Conservation (phyloP, 2,113 vertebrate genomes). For the Phrynosoma blainvillii region DNA sequence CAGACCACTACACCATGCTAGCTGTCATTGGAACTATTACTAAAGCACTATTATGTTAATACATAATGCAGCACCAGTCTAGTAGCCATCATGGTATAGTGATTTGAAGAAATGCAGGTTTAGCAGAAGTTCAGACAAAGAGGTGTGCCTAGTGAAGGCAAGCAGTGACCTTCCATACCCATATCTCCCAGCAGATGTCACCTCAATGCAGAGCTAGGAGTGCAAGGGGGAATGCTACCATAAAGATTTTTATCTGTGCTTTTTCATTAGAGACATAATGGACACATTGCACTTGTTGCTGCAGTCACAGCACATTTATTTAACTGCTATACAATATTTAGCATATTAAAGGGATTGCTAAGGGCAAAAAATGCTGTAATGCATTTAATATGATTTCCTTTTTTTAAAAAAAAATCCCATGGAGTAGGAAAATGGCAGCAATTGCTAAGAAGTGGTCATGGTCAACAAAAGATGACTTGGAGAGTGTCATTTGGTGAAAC, state of each 20-base stretch:
- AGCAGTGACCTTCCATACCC: background rate
- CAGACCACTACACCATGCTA: no score
- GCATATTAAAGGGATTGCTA: background rate
- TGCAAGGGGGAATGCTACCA: background rate
- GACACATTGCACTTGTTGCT: background rate
- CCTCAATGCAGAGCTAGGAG: background rate
- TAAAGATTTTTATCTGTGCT: background rate
- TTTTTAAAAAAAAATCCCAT: background rate
- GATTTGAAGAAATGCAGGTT: background rate
- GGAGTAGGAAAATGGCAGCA: background rate
- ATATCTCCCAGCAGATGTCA: constrained; percentile 12
- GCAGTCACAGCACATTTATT: background rate
- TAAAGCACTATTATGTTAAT: no score
- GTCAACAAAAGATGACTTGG: background rate
- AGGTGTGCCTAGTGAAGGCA: background rate
- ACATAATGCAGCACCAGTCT: no score
- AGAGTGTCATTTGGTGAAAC: background rate
- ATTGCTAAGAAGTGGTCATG: background rate
- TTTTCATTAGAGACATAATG: background rate
- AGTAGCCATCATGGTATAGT: no score
- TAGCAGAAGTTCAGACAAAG: background rate
- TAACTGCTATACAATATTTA: background rate
- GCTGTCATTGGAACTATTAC: no score
- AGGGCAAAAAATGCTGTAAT: background rate
- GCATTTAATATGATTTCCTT: background rate